Conservation (phyloP, 2,888 invertebrate species). For the Cynaeus angustus region DNA sequence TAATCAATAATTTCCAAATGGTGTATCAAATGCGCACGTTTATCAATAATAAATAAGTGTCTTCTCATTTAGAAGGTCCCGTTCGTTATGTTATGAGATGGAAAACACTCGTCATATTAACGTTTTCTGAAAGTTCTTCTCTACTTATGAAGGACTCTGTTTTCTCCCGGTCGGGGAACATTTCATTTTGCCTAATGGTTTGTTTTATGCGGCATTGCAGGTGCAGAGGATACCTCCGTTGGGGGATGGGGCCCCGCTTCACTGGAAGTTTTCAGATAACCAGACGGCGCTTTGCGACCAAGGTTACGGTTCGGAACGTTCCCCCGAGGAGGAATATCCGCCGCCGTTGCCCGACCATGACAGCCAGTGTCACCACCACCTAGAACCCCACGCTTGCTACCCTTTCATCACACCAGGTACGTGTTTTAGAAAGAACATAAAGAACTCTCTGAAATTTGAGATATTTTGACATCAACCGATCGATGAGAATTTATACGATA, state of each 20-base stretch:
- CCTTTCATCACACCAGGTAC: slow-evolving; percentile 83
- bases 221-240: slow-evolving; percentile 70
- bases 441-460: background rate
- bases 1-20: too few species aligned
- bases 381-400: slow-evolving; percentile 78
- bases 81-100: background rate
- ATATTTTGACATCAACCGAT: too few species aligned
- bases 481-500: too few species aligned
- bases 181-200: slow-evolving; percentile 45
- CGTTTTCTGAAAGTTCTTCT: slow-evolving; percentile 22
- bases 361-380: slow-evolving; percentile 74
- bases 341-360: slow-evolving; percentile 77
- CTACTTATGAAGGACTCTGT: background rate
- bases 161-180: slow-evolving; percentile 27
- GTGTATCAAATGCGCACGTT: too few species aligned
- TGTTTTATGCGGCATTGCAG: slow-evolving; percentile 61
- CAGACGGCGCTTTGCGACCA: slow-evolving; percentile 76
- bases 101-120: slow-evolving; percentile 20
- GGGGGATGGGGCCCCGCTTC: slow-evolving; percentile 69
- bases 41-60: too few species aligned
- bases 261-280: slow-evolving; percentile 70
- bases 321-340: slow-evolving; percentile 85
- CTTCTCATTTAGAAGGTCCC: too few species aligned
- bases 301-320: slow-evolving; percentile 84
- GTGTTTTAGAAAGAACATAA: slow-evolving; percentile 50